Evolutionary conservation across 2,113 vertebrate species (phyloP).

Genomic region (Seriola rivoliana): DNA sequence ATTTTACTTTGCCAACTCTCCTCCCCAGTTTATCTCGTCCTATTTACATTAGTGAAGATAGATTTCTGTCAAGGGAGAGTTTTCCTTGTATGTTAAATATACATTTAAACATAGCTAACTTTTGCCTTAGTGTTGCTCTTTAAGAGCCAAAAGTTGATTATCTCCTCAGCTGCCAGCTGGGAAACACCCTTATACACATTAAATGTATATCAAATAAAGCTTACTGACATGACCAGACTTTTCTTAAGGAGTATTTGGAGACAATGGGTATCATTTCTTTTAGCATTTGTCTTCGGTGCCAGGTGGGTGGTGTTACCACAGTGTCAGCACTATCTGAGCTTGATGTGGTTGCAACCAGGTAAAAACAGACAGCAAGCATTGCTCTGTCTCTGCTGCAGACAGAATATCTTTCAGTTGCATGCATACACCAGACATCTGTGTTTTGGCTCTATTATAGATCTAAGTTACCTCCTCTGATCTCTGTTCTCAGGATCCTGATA

Average conservation of each 20-base stretch:
- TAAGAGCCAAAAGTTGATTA: background rate
- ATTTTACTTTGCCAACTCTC: slow-evolving; percentile 32
- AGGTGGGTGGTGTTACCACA: slow-evolving; percentile 14
- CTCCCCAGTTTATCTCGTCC: slow-evolving; percentile 18
- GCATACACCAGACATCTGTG: slow-evolving; percentile 51
- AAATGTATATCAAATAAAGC: background rate
- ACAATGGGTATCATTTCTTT: slow-evolving; percentile 1
- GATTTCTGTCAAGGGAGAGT: background rate
- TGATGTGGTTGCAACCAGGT: slow-evolving; percentile 53
- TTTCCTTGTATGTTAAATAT: background rate
- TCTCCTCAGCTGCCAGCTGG: background rate
- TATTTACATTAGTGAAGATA: background rate
- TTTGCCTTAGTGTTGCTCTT: background rate
- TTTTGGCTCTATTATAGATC: slow-evolving; percentile 55
- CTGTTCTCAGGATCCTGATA: slow-evolving; percentile 61
- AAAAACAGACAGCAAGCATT: slow-evolving; percentile 15
- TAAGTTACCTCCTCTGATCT: slow-evolving; percentile 60
- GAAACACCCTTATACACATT: background rate
- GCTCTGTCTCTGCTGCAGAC: background rate
- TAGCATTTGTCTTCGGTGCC: background rate
- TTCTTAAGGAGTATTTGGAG: background rate
- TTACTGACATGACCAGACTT: slow-evolving; percentile 17
- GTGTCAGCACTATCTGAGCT: slow-evolving; percentile 28
- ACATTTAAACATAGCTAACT: background rate
- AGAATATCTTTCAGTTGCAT: slow-evolving; percentile 27